These are phyloP conservation scores for Plebejus melissa DNA, from an alignment of 2,888 invertebrate genomes.

Conservation along the genomic window DNA sequence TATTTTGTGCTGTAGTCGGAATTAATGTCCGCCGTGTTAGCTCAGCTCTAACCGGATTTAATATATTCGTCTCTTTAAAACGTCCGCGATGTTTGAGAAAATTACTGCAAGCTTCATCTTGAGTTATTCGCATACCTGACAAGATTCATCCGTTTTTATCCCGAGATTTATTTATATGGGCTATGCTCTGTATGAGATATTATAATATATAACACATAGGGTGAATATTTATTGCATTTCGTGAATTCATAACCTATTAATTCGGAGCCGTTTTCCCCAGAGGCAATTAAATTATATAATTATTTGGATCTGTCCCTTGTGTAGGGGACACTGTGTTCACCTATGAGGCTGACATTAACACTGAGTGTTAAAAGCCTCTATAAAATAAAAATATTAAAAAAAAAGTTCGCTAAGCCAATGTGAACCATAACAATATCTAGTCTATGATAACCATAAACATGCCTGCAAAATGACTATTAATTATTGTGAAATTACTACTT, in stretches of 20 bases:
- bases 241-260: too few species aligned
- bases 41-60: slow-evolving; percentile 41
- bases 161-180: not conserved
- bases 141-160: not conserved
- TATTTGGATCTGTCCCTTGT: too few species aligned
- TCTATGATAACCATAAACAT: not conserved
- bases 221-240: too few species aligned
- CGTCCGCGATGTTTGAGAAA: slow-evolving; percentile 11
- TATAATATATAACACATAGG: not conserved
- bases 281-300: too few species aligned
- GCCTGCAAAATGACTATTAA: too few species aligned
- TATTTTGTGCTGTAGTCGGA: slow-evolving; percentile 40
- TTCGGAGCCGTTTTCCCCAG: too few species aligned
- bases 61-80: slow-evolving; percentile 21
- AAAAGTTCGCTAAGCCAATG: too few species aligned
- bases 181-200: not conserved
- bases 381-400: too few species aligned
- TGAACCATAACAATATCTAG: not conserved
- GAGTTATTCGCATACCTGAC: slow-evolving; percentile 1
- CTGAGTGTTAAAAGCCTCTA: too few species aligned
- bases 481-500: not conserved
- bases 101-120: slow-evolving; percentile 7
- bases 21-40: slow-evolving; percentile 43
- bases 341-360: too few species aligned
- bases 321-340: too few species aligned